A percentile compares a stretch with the other conserved stretches of the same genome.
These are phyloP conservation scores for Nephrocerus scutellatus DNA, from an alignment of 2,888 invertebrate genomes.

Conservation along the genomic window DNA sequence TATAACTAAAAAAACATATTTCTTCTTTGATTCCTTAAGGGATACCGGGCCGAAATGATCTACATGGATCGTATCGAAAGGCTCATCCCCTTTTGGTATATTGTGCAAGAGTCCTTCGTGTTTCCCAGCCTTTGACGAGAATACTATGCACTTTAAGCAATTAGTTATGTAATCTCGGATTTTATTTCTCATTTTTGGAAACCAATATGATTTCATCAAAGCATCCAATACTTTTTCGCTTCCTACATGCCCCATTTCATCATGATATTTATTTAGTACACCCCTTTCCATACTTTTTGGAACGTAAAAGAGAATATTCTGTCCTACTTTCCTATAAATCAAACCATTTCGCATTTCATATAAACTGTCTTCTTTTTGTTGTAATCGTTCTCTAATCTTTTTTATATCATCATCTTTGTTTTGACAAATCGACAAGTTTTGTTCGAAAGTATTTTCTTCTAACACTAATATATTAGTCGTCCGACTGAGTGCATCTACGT, in stretches of 20 bases:
- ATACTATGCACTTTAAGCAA: slow-evolving; percentile 10
- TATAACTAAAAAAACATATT: slow-evolving; percentile 8
- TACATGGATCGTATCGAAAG: slow-evolving; percentile 21
- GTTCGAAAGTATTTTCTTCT: slow-evolving; percentile 14
- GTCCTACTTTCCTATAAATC: slow-evolving; percentile 14
- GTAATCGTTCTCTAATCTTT: background rate
- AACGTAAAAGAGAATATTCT: background rate
- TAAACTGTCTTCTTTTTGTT: background rate
- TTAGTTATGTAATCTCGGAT: background rate
- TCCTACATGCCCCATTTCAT: slow-evolving; percentile 9
- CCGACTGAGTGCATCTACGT: slow-evolving; percentile 10
- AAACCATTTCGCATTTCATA: slow-evolving; percentile 1
- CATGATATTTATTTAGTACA: slow-evolving; percentile 4
- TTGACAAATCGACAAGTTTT: slow-evolving; percentile 13
- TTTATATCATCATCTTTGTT: slow-evolving; percentile 2
- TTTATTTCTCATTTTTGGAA: slow-evolving; percentile 9
- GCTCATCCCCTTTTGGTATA: slow-evolving; percentile 26
- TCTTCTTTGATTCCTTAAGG: slow-evolving; percentile 9
- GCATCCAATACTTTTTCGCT: slow-evolving; percentile 3
- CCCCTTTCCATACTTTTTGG: background rate
- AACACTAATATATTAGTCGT: slow-evolving; percentile 13
- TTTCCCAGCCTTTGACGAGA: slow-evolving; percentile 5
- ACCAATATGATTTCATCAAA: slow-evolving; percentile 11
- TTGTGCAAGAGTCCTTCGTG: slow-evolving; percentile 26
- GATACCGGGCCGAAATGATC: slow-evolving; percentile 13